Conservation (phyloP, 1,140 invertebrate genomes). For the Apis laboriosa region DNA sequence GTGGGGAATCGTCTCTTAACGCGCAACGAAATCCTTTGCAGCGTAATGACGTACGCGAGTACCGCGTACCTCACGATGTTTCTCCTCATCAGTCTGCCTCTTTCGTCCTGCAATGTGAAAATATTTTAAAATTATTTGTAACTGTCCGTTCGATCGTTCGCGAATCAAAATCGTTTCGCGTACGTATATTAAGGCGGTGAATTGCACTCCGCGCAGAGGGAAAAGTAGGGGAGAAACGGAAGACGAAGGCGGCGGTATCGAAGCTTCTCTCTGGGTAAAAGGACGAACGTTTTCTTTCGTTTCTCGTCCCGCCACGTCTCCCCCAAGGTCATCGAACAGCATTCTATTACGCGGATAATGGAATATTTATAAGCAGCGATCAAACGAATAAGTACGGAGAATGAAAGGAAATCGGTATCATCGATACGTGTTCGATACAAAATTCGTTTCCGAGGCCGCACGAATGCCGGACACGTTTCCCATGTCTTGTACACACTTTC, state of each 20-base stretch:
- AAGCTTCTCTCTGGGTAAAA: background rate
- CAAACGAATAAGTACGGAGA: background rate
- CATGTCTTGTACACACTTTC: constrained; percentile 59
- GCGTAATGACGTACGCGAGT: constrained; percentile 92
- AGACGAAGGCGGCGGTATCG: too few relatives aligned
- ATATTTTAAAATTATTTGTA: constrained; percentile 33
- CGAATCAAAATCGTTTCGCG: too few relatives aligned
- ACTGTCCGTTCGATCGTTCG: background rate
- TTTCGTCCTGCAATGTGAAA: constrained; percentile 87
- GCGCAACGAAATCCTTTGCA: constrained; percentile 92
- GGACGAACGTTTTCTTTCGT: background rate
- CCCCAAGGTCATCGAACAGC: background rate
- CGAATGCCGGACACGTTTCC: constrained; percentile 65
- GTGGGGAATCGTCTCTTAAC: constrained; percentile 95
- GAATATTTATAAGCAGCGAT: background rate
- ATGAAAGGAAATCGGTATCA: constrained; percentile 8
- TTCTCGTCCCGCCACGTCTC: background rate
- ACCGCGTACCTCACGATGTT: constrained; percentile 96
- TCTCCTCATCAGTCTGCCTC: constrained; percentile 91
- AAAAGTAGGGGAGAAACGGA: too few relatives aligned
- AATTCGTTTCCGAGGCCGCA: constrained; percentile 53
- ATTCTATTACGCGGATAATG: background rate
- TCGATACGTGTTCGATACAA: constrained; percentile 22
- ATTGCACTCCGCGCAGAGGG: too few relatives aligned
- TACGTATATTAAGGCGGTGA: too few relatives aligned